Percentiles rank a stretch among this genome's conserved stretches.
These are phyloP conservation scores for Semaprochilodus insignis DNA, from an alignment of 2,797 vertebrate genomes.

Conservation along the genomic window DNA sequence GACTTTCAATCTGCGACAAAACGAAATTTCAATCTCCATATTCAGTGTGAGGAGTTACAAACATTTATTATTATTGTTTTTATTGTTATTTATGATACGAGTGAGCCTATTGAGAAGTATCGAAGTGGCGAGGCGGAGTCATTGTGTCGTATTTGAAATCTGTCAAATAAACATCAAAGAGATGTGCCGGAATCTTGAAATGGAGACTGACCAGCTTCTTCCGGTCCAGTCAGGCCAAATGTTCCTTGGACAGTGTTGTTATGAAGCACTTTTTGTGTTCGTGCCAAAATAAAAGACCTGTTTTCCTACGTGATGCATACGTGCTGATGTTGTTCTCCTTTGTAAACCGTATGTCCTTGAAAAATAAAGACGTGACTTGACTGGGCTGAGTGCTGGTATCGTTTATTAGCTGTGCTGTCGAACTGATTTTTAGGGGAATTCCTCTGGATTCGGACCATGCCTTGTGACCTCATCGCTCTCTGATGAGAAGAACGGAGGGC, in stretches of 20 bases:
- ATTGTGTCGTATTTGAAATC: not conserved
- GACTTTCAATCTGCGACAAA: too few species aligned
- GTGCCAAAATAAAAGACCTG: conserved; percentile 78
- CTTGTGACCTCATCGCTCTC: conserved; percentile 35
- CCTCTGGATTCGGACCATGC: not conserved
- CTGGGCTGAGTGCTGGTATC: not conserved
- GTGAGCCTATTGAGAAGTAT: conserved; percentile 36
- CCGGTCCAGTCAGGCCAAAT: conserved; percentile 67
- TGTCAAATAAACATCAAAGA: too few species aligned
- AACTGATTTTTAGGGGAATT: conserved; percentile 35
- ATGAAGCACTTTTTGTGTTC: conserved; percentile 79
- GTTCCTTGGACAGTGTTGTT: conserved; percentile 72
- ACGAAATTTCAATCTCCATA: too few species aligned
- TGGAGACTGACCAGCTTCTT: not conserved
- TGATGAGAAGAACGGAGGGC: conserved; percentile 54
- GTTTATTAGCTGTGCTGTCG: too few species aligned
- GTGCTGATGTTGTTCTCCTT: conserved; percentile 45
- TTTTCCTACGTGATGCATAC: conserved; percentile 61
- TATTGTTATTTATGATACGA: conserved; percentile 46
- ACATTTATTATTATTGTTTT: not conserved
- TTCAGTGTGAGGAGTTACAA: too few species aligned
- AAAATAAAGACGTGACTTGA: conserved; percentile 46
- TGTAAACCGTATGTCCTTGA: conserved; percentile 49
- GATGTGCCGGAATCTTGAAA: too few species aligned
- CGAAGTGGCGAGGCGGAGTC: not conserved